These are phyloP conservation scores for Ptychodera flava DNA, from an alignment of 35 echinoderm and acorn worm species.

Conservation along the genomic window DNA sequence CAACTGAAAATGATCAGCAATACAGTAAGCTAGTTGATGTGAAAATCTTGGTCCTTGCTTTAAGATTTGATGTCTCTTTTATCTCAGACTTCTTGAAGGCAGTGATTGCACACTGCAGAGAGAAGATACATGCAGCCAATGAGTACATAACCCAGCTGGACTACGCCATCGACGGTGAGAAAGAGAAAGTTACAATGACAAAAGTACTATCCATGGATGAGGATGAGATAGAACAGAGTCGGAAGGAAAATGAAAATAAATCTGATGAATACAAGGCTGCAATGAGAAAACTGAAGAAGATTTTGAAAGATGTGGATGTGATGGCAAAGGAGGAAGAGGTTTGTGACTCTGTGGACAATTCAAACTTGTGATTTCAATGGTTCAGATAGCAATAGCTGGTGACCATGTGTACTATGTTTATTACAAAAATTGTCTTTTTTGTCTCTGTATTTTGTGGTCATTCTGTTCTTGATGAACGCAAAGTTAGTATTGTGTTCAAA, in stretches of 20 bases:
- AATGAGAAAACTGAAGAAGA: constrained; percentile 44
- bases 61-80: no score
- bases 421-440: no score
- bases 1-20: no score
- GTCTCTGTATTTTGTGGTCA: no score
- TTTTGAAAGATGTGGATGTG: constrained; percentile 60
- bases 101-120: constrained; percentile 51
- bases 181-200: constrained; percentile 46
- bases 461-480: no score
- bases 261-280: constrained; percentile 57
- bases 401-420: no score
- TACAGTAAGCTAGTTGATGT: no score
- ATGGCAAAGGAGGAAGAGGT: constrained; percentile 68
- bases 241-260: constrained; percentile 56
- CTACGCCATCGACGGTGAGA: constrained; percentile 33
- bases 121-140: constrained; percentile 50
- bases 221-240: constrained; percentile 40
- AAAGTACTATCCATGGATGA: constrained; percentile 45
- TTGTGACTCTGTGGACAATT: not conserved
- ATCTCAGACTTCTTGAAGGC: constrained; percentile 71
- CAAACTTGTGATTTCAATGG: no score
- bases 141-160: constrained; percentile 47
- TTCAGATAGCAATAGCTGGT: no score
- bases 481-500: no score
- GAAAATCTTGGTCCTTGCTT: no score